These are phyloP conservation scores for Fragum whitleyi DNA, from an alignment of 2,888 invertebrate genomes.

Conservation along the genomic window DNA sequence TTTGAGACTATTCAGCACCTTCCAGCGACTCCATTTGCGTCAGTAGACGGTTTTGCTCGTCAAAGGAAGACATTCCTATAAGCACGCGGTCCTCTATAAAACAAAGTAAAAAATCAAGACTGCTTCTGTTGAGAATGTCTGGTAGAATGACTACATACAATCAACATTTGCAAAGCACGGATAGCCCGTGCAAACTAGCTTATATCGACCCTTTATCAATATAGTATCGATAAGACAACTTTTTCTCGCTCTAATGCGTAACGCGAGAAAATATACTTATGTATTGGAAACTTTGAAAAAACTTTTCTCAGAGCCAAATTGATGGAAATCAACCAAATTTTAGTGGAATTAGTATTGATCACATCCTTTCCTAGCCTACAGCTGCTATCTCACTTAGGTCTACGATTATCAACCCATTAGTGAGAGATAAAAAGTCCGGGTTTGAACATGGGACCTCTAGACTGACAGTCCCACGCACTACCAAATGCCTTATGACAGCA, in stretches of 20 bases:
- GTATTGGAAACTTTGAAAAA: too few species aligned
- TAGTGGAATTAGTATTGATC: too few species aligned
- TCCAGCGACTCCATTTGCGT: background rate
- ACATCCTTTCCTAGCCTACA: too few species aligned
- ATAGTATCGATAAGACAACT: background rate
- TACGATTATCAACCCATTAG: too few species aligned
- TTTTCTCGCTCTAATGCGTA: background rate
- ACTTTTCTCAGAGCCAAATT: too few species aligned
- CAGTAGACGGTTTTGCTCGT: constrained; percentile 1
- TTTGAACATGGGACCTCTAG: too few species aligned
- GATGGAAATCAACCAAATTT: too few species aligned
- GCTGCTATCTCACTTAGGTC: too few species aligned
- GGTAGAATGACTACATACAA: background rate
- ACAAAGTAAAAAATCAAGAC: background rate
- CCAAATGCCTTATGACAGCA: too few species aligned
- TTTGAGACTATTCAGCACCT: constrained; percentile 6
- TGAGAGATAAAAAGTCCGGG: too few species aligned
- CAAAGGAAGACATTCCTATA: background rate
- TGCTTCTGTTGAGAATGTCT: background rate
- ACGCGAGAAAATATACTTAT: background rate
- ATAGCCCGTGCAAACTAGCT: background rate
- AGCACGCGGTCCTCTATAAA: background rate
- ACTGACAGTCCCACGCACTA: too few species aligned
- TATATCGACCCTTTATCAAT: background rate
- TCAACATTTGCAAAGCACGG: constrained; percentile 33